Base-by-base conservation (phyloP, 2,113 vertebrate species). In the Centropristis striata region DNA sequence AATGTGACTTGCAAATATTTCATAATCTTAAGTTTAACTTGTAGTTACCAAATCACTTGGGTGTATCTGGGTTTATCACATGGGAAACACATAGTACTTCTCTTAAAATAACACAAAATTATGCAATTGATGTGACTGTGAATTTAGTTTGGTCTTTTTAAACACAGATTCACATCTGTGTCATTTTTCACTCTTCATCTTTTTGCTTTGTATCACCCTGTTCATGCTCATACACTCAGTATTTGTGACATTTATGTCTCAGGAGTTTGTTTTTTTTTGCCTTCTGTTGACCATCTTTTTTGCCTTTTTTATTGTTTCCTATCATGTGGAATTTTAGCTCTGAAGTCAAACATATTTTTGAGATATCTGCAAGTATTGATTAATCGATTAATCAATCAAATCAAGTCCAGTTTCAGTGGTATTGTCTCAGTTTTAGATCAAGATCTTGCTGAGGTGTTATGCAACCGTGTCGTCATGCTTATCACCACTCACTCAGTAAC, bases 21-120 rank as follows among this genome's bases (percentile, higher is more conserved):
- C 60, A 32, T 27, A 83, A 71, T 32, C 14, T n/a, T 68, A 37
- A 72, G 61, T 59, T 14, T 28, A 51, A 55, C 12, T 7, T n/a
- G 11, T 5, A 70, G 70, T 75, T 75, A 42, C 44, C 32, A 75
- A 54, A 81, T 68, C 54, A 41, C 20, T 16, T 16, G 66, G 67
- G 66, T 63, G 58, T 41, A 71, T 47, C 54, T 12, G 47, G 25
- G 8, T 42, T 28, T 32, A 47, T 71, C 32, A 44, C 42, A 4
- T 60, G 46, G 36, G 71, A 61, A 72, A 65, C 4, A 49, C 66
- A 28, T 12, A 37, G n/a, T 61, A 32, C 42, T 25, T 71, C 28
- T 77, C 46, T 51, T 70, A 42, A 25, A 70, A 72, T 59, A 57
- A 36, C 50, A 60, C 4, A 49, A 53, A n/a, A 50, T 74, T 21